Percentiles rank a stretch among this genome's conserved stretches.
Evolutionary conservation across 2,888 invertebrate species (phyloP).

Genomic region (Coelopa pilipes): DNA sequence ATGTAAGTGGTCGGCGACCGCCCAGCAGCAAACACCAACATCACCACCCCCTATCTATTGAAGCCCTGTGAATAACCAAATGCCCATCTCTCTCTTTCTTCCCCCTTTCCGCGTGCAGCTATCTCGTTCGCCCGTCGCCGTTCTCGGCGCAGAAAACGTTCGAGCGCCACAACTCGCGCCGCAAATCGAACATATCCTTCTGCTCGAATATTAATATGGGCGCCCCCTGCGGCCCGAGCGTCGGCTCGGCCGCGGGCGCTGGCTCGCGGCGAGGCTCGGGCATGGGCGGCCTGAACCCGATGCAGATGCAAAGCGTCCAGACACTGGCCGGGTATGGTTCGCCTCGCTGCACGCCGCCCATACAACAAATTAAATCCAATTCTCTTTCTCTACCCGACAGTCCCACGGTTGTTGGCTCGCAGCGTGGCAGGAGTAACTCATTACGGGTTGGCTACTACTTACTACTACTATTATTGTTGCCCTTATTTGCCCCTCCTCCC

Average conservation of each 20-base stretch:
- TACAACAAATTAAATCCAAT: constrained; percentile 86
- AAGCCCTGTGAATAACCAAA: too few relatives aligned
- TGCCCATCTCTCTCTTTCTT: constrained; percentile 24
- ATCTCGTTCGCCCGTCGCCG: constrained; percentile 92
- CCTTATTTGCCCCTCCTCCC: constrained; percentile 11
- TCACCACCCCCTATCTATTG: neutral
- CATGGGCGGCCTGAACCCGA: constrained; percentile 69
- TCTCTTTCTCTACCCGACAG: constrained; percentile 90
- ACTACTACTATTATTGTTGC: constrained; percentile 24
- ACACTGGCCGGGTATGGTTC: constrained; percentile 72
- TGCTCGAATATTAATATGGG: constrained; percentile 82
- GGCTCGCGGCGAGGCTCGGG: constrained; percentile 78
- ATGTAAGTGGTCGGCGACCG: constrained; percentile 78
- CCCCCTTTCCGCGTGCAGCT: constrained; percentile 70
- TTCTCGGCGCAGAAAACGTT: constrained; percentile 96
- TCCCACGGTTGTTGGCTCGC: constrained; percentile 82
- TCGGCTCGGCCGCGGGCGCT: constrained; percentile 66
- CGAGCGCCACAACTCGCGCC: constrained; percentile 88
- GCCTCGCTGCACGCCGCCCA: constrained; percentile 78
- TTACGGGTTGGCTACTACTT: constrained; percentile 73
- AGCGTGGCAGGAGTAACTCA: constrained; percentile 86
- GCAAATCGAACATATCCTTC: constrained; percentile 92
- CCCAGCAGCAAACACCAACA: neutral
- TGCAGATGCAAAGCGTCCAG: constrained; percentile 67
- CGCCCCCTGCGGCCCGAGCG: constrained; percentile 67